Base-by-base conservation (phyloP, 2,888 invertebrate species). In the Heliconius cydno region DNA sequence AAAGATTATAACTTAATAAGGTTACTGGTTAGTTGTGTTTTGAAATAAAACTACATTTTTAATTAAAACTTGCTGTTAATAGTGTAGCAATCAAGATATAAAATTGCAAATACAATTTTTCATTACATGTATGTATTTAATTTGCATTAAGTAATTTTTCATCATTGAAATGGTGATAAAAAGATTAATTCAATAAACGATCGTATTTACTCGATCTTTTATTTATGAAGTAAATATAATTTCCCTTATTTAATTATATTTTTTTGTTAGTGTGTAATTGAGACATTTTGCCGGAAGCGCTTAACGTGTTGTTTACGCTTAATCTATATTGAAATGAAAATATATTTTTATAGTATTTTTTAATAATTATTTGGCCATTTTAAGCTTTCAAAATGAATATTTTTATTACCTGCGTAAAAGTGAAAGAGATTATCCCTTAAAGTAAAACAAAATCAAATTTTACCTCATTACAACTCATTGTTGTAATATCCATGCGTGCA, bases 261-360 rank as follows among this genome's bases (percentile, higher is more conserved):
- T 28, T 67, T 30, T 3, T 30, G 1, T 34, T 68, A 38, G 38
- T 34, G 68, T 68, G 2, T 68, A 68, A 68, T 68, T 68, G 68
- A 68, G 38, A 68, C n/a, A 22, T 67, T 67, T 34, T 38, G 38
- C 67, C 67, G 34, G 67, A 67, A 67, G 38, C 67, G 38, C 34
- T 67, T 38, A 67, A 67, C 34, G 4, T 67, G 34, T 7, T 52
- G 2, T 52, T 7, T 22, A 52, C 22, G 52, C 52, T 52, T 52
- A 22, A 52, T 22, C 22, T 52, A 52, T 52, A 52, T 52, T 52
- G 22, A 52, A 7, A 22, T 52, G 6, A 52, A 52, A 19, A 22
- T 52, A 52, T 52, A 22, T 52, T 52, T 52, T 22, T 52, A 52
- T 52, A 7, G 52, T 52, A 52, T 19, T 52, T 2, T 52, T 52